These are phyloP conservation scores for Platanista minor DNA, from an alignment of 2,113 vertebrate genomes.

Conservation along the genomic window DNA sequence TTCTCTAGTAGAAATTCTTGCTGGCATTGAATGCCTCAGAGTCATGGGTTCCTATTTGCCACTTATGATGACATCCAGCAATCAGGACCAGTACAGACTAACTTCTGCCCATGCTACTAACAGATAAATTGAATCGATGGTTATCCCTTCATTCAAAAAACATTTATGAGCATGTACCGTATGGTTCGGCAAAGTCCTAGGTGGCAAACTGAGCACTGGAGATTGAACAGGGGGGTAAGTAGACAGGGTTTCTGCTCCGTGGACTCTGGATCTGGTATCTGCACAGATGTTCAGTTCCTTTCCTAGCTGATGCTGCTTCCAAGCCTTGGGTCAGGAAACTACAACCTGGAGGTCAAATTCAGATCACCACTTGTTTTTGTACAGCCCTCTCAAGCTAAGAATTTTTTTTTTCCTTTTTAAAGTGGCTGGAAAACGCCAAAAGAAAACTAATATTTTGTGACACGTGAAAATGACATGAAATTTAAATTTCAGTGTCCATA, in stretches of 20 bases:
- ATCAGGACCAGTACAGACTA: neutral
- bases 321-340: neutral
- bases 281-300: neutral
- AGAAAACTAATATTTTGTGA: neutral
- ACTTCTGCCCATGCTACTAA: neutral
- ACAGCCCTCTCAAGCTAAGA: neutral
- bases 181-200: too few relatives aligned
- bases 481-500: neutral
- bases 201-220: neutral
- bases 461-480: neutral
- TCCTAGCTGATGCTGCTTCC: neutral
- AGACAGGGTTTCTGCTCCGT: neutral
- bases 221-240: fast-evolving
- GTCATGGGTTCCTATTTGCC: neutral
- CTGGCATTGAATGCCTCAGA: neutral
- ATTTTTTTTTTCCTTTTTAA: neutral
- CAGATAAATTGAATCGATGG: neutral
- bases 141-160: neutral
- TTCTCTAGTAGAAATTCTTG: neutral
- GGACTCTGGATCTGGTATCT: neutral
- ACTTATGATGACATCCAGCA: neutral
- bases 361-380: neutral
- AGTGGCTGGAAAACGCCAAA: neutral
- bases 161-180: neutral
- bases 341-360: neutral